Conservation (phyloP, 2,797 vertebrate genomes). For the Mycteria americana region DNA sequence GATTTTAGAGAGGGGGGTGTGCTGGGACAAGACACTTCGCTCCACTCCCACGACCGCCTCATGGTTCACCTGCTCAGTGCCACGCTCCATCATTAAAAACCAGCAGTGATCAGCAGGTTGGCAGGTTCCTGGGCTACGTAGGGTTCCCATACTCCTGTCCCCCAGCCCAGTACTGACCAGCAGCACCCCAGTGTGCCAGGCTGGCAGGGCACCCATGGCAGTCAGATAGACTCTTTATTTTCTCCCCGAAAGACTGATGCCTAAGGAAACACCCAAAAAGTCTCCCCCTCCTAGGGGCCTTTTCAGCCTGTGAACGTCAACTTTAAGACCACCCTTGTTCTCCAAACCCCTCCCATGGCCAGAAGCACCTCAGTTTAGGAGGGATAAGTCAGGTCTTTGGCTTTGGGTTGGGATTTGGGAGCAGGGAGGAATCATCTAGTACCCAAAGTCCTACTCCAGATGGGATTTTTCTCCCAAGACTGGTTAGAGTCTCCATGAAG, state of each 20-base stretch:
- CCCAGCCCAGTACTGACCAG: neutral
- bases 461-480: neutral
- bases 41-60: neutral
- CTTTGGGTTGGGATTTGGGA: neutral
- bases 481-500: neutral
- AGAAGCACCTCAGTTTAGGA: neutral
- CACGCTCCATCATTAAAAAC: neutral
- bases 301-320: neutral
- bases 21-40: neutral
- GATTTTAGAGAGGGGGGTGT: constrained; percentile 16
- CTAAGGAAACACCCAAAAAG: neutral
- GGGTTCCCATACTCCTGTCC: neutral
- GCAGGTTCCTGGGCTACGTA: neutral
- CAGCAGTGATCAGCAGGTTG: neutral
- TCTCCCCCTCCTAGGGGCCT: neutral
- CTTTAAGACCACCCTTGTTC: neutral
- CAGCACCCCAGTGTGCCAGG: neutral
- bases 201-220: neutral
- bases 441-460: neutral
- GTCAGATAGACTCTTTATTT: neutral
- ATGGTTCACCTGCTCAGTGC: neutral
- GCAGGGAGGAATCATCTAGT: neutral
- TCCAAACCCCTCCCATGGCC: neutral
- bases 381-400: neutral
- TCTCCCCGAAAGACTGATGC: neutral